phyloP scores from a whole-genome alignment of 2,888 invertebrate genomes.

The Frankliniella intonsa region DNA sequence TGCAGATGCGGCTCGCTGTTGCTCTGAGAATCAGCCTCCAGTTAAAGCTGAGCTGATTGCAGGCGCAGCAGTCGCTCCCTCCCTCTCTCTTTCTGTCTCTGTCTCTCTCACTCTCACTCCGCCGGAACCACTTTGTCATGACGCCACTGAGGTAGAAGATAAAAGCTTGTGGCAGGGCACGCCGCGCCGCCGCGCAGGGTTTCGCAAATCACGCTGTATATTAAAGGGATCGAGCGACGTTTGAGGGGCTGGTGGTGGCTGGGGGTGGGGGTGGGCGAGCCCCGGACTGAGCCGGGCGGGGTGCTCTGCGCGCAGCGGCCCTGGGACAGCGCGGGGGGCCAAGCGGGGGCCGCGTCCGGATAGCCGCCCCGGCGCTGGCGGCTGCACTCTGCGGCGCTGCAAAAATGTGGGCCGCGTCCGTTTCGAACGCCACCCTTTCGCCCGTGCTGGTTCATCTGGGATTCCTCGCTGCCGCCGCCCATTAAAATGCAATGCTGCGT shows the following conservation, averaged over 20 bases:
- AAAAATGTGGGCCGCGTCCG: background rate
- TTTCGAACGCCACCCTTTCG: background rate
- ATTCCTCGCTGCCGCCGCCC: background rate
- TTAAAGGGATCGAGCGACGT: background rate
- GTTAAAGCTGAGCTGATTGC: too few species aligned
- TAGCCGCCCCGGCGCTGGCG: background rate
- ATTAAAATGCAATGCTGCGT: conserved; percentile 25
- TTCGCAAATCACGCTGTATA: conserved; percentile 20
- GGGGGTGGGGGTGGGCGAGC: background rate
- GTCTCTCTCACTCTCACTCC: background rate
- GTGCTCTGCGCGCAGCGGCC: too few species aligned
- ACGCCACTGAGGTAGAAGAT: background rate
- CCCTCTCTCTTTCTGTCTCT: background rate
- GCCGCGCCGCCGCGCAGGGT: background rate
- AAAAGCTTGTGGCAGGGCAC: background rate
- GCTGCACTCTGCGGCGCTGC: background rate
- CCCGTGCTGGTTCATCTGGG: background rate
- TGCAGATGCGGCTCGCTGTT: too few species aligned
- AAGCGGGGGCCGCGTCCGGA: background rate
- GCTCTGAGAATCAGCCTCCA: too few species aligned
- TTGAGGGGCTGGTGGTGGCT: background rate
- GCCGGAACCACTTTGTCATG: conserved; percentile 9
- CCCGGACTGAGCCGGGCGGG: too few species aligned
- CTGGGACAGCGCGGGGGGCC: background rate
- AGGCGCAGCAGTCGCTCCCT: too few species aligned